These are phyloP conservation scores for Aethina tumida DNA, from an alignment of 1,140 invertebrate species.

Conservation along the genomic window DNA sequence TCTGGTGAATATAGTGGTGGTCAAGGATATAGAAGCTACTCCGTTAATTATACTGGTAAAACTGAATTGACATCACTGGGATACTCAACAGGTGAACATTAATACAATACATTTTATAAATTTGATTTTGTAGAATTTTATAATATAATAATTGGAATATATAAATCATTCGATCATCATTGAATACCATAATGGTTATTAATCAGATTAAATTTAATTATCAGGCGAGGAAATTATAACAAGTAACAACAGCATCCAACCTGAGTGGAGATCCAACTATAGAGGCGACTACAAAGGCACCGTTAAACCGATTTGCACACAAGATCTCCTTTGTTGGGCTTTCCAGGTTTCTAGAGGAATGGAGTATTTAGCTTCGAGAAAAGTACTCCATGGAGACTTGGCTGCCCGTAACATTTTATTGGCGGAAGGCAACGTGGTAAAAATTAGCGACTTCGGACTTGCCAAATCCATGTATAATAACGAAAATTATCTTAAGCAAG, in stretches of 20 bases:
- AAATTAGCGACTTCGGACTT: constrained; percentile 96
- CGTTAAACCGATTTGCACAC: constrained; percentile 58
- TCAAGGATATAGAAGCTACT: too few relatives aligned
- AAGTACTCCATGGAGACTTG: constrained; percentile 89
- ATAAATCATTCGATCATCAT: too few relatives aligned
- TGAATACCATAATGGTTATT: too few relatives aligned
- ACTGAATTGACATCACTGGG: too few relatives aligned
- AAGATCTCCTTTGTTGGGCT: constrained; percentile 81
- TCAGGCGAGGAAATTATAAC: too few relatives aligned
- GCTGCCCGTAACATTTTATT: constrained; percentile 94
- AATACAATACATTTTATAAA: too few relatives aligned
- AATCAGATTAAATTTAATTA: too few relatives aligned
- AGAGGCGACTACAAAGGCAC: constrained; percentile 56
- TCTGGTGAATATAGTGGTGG: too few relatives aligned
- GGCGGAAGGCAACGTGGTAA: constrained; percentile 77
- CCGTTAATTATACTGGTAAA: too few relatives aligned
- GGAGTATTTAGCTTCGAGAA: constrained; percentile 84
- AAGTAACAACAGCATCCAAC: constrained; percentile 60
- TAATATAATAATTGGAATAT: too few relatives aligned
- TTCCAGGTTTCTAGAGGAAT: constrained; percentile 93
- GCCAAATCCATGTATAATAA: constrained; percentile 85
- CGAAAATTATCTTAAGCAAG: constrained; percentile 88
- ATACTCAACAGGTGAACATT: too few relatives aligned
- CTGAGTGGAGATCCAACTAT: constrained; percentile 66
- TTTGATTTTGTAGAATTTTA: too few relatives aligned